phyloP scores from a whole-genome alignment of 2,113 vertebrate species.

The Triplophysa siluroides region DNA sequence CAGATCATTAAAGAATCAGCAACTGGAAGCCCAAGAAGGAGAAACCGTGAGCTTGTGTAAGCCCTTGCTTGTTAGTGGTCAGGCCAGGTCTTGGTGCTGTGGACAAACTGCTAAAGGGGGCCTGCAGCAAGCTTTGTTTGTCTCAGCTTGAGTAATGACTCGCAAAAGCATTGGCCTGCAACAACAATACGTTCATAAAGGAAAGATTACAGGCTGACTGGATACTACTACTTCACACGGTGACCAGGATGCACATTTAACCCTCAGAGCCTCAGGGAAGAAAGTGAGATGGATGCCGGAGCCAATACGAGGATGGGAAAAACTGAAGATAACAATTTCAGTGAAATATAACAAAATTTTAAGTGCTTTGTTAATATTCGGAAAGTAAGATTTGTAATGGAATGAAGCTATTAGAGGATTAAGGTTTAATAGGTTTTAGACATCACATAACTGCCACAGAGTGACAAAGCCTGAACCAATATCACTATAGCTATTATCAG shows the following conservation, averaged over 20 bases:
- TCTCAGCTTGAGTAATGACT: constrained; percentile 49
- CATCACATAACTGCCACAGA: not conserved
- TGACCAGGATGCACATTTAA: constrained; percentile 14
- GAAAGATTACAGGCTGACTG: constrained; percentile 49
- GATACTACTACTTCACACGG: constrained; percentile 19
- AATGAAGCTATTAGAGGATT: not conserved
- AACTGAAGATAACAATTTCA: not conserved
- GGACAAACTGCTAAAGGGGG: constrained; percentile 12
- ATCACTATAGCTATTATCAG: not conserved
- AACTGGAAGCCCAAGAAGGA: not conserved
- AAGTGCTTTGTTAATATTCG: constrained; percentile 3
- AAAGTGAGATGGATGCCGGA: not conserved
- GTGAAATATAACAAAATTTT: not conserved
- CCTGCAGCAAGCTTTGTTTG: constrained; percentile 39
- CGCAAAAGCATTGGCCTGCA: constrained; percentile 47
- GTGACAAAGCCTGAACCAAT: constrained; percentile 9
- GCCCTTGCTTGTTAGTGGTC: constrained; percentile 14
- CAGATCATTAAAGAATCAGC: constrained; percentile 1
- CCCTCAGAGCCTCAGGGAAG: not conserved
- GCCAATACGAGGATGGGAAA: not conserved
- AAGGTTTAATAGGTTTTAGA: not conserved
- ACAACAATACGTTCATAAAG: constrained; percentile 57
- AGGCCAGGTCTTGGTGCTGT: constrained; percentile 40
- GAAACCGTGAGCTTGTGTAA: not conserved
- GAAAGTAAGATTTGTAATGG: not conserved